These are phyloP conservation scores for Amphipoea oculea DNA, from an alignment of 2,888 invertebrate species.

Conservation along the genomic window DNA sequence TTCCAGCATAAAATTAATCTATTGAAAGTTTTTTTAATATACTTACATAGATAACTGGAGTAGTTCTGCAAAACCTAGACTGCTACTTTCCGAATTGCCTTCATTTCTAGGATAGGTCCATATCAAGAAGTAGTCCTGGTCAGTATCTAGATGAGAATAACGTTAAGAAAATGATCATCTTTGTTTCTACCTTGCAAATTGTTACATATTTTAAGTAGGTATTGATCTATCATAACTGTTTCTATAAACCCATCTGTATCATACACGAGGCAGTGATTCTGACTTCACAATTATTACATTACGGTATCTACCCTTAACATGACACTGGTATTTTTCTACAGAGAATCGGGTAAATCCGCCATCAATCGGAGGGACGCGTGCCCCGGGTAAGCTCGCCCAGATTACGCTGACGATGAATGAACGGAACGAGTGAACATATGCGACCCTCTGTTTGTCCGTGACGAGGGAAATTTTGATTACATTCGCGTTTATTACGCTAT, in stretches of 20 bases:
- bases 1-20: slow-evolving; percentile 12
- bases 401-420: slow-evolving; percentile 75
- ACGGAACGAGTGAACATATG: slow-evolving; percentile 70
- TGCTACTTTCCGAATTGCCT: not conserved
- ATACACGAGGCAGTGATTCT: not conserved
- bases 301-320: slow-evolving; percentile 46
- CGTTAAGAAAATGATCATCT: not conserved
- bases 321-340: slow-evolving; percentile 71
- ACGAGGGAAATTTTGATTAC: slow-evolving; percentile 79
- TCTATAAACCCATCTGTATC: not conserved
- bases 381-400: slow-evolving; percentile 73
- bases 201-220: not conserved
- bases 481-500: slow-evolving; percentile 82
- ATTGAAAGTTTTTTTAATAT: slow-evolving; percentile 4
- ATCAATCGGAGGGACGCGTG: slow-evolving; percentile 80
- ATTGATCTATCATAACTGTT: not conserved
- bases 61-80: not conserved
- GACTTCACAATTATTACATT: slow-evolving; percentile 31
- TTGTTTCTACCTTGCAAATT: not conserved
- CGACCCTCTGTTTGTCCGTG: slow-evolving; percentile 68
- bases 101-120: not conserved
- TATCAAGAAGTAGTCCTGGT: not conserved
- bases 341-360: slow-evolving; percentile 78
- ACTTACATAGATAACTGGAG: not conserved
- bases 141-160: not conserved